A percentile compares a stretch with the other conserved stretches of the same genome.
Conservation (phyloP, 2,888 invertebrate genomes). For the Nomada fabriciana region DNA sequence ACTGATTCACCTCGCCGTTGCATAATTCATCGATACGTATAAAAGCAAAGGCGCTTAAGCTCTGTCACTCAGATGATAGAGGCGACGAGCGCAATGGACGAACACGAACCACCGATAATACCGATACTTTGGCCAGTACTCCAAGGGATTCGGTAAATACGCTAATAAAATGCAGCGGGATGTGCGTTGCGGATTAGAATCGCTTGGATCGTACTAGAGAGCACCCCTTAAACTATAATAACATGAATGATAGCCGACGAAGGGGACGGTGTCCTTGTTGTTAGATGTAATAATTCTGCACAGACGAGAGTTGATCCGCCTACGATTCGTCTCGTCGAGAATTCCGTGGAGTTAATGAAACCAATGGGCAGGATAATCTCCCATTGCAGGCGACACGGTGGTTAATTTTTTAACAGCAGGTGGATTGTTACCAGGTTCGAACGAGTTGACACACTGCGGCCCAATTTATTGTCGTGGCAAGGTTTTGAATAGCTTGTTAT, state of each 20-base stretch:
- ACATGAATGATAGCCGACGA: constrained; percentile 73
- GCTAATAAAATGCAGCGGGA: constrained; percentile 83
- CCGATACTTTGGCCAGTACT: constrained; percentile 43
- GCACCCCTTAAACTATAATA: constrained; percentile 72
- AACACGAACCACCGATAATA: constrained; percentile 63
- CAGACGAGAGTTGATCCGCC: constrained; percentile 63
- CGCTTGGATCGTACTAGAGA: constrained; percentile 36
- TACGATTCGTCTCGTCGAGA: constrained; percentile 64
- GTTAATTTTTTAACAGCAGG: not conserved
- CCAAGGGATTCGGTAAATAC: constrained; percentile 78
- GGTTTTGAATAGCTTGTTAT: no score
- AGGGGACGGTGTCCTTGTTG: constrained; percentile 47
- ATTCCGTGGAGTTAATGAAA: constrained; percentile 51
- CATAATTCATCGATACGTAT: constrained; percentile 54
- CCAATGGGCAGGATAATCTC: constrained; percentile 33
- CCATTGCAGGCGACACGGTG: not conserved
- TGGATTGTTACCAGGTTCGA: not conserved
- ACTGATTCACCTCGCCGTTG: constrained; percentile 36
- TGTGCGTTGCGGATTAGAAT: constrained; percentile 71
- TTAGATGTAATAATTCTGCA: constrained; percentile 57
- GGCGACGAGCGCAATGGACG: constrained; percentile 62
- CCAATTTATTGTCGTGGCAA: no score
- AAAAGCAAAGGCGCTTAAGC: constrained; percentile 47
- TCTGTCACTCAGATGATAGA: constrained; percentile 43
- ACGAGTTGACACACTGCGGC: not conserved